Evolutionary conservation across 2,888 invertebrate species (phyloP).

Genomic region (Thecocarcelia acutangulata): DNA sequence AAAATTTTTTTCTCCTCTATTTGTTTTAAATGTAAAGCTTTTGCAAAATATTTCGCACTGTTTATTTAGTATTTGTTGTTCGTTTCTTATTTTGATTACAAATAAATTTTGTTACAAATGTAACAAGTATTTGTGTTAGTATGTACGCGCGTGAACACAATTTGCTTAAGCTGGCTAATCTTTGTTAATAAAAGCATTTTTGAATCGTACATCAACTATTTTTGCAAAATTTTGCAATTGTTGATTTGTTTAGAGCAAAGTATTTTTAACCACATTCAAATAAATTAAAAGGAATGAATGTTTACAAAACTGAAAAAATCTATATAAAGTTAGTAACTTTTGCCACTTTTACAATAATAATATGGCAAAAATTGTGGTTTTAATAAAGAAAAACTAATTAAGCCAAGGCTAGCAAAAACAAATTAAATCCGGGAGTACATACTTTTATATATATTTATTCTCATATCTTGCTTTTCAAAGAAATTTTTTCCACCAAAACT

Average conservation of each 20-base stretch:
- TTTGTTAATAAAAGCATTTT: slow-evolving; percentile 4
- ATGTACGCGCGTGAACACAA: not conserved
- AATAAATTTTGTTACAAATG: slow-evolving; percentile 39
- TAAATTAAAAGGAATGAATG: slow-evolving; percentile 5
- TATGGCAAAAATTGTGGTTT: not conserved
- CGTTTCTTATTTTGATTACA: slow-evolving; percentile 7
- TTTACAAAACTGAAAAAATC: not conserved
- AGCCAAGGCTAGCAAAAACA: slow-evolving; percentile 1
- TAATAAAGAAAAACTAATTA: not conserved
- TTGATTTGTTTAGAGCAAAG: slow-evolving; percentile 9
- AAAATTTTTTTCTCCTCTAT: not conserved
- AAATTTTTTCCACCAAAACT: too few relatives aligned
- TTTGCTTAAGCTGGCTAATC: slow-evolving; percentile 12
- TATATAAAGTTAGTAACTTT: not conserved
- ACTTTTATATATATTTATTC: too few relatives aligned
- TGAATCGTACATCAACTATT: not conserved
- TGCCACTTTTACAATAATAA: not conserved
- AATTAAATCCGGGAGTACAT: too few relatives aligned
- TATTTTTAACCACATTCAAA: slow-evolving; percentile 6
- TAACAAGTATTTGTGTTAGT: slow-evolving; percentile 27
- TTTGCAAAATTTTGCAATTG: slow-evolving; percentile 28
- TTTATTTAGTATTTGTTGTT: too few relatives aligned
- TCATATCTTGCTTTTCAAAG: too few relatives aligned
- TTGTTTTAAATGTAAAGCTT: slow-evolving; percentile 1
- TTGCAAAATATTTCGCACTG: too few relatives aligned